phyloP scores from a whole-genome alignment of 2,113 vertebrate species.

The Oryzias melastigma region DNA sequence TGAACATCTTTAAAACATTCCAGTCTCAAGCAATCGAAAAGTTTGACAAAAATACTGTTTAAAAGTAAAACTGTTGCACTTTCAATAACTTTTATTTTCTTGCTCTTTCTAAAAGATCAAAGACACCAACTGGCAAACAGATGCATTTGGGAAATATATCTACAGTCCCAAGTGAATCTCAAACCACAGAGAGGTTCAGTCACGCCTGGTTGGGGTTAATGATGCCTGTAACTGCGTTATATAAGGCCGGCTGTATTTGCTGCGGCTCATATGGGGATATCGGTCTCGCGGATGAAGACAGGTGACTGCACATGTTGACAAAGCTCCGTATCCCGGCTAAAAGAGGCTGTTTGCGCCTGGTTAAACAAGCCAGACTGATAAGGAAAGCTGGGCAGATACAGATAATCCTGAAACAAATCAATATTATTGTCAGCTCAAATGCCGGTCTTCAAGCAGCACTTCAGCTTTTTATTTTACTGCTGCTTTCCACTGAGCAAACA shows the following conservation, averaged over 20 bases:
- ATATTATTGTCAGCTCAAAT: conserved; percentile 24
- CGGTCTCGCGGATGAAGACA: conserved; percentile 40
- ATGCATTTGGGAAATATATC: not conserved
- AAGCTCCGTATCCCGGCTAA: conserved; percentile 40
- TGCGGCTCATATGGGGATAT: conserved; percentile 26
- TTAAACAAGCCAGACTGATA: conserved; percentile 56
- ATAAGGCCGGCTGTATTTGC: conserved; percentile 36
- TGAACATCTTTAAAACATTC: too few relatives aligned
- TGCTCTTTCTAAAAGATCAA: too few relatives aligned
- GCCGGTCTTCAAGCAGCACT: not conserved
- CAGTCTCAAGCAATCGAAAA: too few relatives aligned
- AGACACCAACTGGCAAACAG: too few relatives aligned
- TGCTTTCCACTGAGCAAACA: not conserved
- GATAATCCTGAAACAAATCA: conserved; percentile 31
- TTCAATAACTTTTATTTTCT: too few relatives aligned
- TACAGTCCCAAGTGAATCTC: not conserved
- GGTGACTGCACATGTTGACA: conserved; percentile 53
- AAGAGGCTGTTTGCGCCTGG: conserved; percentile 35
- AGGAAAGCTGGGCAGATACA: conserved; percentile 45
- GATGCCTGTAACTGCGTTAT: not conserved
- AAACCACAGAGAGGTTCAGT: not conserved
- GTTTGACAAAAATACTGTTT: too few relatives aligned
- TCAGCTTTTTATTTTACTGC: conserved; percentile 1
- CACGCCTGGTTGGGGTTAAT: conserved; percentile 26
- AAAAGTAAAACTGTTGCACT: too few relatives aligned